Evolutionary conservation across 2,113 vertebrate species (phyloP), one percentile per base, ranked within the genome.

Genomic region (Aviceda subcristata): DNA sequence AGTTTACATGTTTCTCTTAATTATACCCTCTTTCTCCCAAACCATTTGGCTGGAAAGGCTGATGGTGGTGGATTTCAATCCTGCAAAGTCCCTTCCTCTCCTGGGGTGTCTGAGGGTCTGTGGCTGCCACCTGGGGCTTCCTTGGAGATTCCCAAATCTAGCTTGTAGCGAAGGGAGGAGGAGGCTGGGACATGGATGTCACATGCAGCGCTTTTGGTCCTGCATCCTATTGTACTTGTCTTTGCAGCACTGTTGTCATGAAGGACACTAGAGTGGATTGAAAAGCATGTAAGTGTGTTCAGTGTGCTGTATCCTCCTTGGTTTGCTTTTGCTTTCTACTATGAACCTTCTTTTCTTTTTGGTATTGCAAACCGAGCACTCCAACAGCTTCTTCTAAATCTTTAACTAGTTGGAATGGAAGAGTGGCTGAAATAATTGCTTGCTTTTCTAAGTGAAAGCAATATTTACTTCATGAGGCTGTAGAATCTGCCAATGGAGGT

Each of bases 141-240:
- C 59, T 66, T 51, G 18, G 27, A 45, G 43, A 51, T 59, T 66
- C 43, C 59, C 45, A 59, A 53, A n/a, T 34, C 14, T 18, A 9
- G 7, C 19, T 60, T 4, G 0, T 24, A 32, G 46, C 30, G 36
- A 32, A 20, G 2, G 20, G 19, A 36, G 21, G 41, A 84, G 21
- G 41, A 27, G 18, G 15, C n/a, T 36, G 57, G n/a, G n/a, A 32
- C 7, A 5, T 0, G 3, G 6, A 26, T 10, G 5, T 24, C 41
- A 9, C 27, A 15, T 12, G 3, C 20, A 38, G 34, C 10, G 6
- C 5, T 11, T 55, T 27, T 62, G 2, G 3, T 50, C 62, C n/a
- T 10, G 21, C 30, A 21, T 56, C 10, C 48, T 27, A 1, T 27
- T 41, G 18, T 12, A 27, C 11, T 45, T 59, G 19, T 7, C 13